These are phyloP conservation scores for Microvelia longipes DNA, from an alignment of 1,140 invertebrate genomes.

Conservation along the genomic window DNA sequence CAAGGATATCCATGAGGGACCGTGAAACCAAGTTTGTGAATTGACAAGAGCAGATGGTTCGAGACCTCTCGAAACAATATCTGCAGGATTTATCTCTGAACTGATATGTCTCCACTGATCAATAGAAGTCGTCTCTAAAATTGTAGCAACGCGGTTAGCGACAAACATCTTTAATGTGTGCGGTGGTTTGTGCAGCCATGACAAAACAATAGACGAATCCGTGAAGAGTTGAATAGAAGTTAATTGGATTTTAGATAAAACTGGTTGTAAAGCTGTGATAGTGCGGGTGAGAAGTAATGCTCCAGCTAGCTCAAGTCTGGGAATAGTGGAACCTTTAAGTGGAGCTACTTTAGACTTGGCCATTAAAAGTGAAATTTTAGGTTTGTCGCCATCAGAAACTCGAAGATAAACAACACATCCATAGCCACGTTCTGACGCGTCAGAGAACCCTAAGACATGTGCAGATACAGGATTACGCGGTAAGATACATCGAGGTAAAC, in stretches of 20 bases:
- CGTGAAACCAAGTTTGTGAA: slow-evolving; percentile 19
- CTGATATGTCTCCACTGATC: slow-evolving; percentile 30
- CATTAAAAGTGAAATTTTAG: slow-evolving; percentile 21
- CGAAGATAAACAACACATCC: slow-evolving; percentile 22
- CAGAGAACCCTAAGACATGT: slow-evolving; percentile 25
- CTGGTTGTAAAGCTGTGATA: slow-evolving; percentile 1
- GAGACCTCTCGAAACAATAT: slow-evolving; percentile 29
- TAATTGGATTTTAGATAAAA: neutral
- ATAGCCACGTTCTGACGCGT: slow-evolving; percentile 24
- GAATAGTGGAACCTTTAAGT: slow-evolving; percentile 26
- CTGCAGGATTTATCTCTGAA: slow-evolving; percentile 30
- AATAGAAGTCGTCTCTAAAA: slow-evolving; percentile 20
- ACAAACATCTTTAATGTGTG: slow-evolving; percentile 24
- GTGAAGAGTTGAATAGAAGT: slow-evolving; percentile 12
- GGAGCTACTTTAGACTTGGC: slow-evolving; percentile 30
- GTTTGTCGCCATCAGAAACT: neutral
- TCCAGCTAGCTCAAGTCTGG: slow-evolving; percentile 27
- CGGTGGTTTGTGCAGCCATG: slow-evolving; percentile 24
- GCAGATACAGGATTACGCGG: neutral
- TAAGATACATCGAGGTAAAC: neutral
- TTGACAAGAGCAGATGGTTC: slow-evolving; percentile 14
- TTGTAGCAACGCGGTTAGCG: slow-evolving; percentile 23
- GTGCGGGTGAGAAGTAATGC: slow-evolving; percentile 23
- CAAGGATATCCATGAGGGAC: slow-evolving; percentile 6
- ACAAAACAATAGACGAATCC: slow-evolving; percentile 16